phyloP scores from a whole-genome alignment of 2,888 invertebrate species.

The Cacoxenus indagator region DNA sequence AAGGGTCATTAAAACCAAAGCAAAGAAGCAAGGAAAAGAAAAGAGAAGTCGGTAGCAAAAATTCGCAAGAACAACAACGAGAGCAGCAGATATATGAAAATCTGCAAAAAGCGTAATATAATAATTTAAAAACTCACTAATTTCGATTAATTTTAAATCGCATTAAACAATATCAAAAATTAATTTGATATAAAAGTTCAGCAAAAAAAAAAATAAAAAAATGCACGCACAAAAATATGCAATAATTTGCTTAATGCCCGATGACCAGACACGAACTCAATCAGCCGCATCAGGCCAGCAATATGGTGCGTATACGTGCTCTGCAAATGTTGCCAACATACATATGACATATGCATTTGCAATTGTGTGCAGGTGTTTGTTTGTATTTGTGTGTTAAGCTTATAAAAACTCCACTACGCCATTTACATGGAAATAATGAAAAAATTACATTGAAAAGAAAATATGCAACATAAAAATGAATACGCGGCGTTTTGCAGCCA shows the following conservation, averaged over 20 bases:
- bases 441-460: background rate
- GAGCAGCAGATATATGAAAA: slow-evolving; percentile 47
- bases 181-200: background rate
- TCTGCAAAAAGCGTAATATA: background rate
- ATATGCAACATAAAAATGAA: slow-evolving; percentile 14
- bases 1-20: background rate
- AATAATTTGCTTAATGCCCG: slow-evolving; percentile 23
- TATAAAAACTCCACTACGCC: background rate
- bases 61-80: slow-evolving; percentile 6
- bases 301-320: background rate
- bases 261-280: slow-evolving; percentile 1
- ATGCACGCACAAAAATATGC: slow-evolving; percentile 45
- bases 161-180: background rate
- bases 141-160: background rate
- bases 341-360: slow-evolving; percentile 55
- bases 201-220: background rate
- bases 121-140: background rate
- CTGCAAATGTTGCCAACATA: background rate
- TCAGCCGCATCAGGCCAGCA: background rate
- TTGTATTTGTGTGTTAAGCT: background rate
- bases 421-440: slow-evolving; percentile 23
- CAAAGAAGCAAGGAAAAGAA: background rate
- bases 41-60: slow-evolving; percentile 20
- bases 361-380: slow-evolving; percentile 31
- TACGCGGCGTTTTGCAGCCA: slow-evolving; percentile 34